These are phyloP conservation scores for Onychostruthus taczanowskii DNA, from an alignment of 2,113 vertebrate species.

Conservation along the genomic window DNA sequence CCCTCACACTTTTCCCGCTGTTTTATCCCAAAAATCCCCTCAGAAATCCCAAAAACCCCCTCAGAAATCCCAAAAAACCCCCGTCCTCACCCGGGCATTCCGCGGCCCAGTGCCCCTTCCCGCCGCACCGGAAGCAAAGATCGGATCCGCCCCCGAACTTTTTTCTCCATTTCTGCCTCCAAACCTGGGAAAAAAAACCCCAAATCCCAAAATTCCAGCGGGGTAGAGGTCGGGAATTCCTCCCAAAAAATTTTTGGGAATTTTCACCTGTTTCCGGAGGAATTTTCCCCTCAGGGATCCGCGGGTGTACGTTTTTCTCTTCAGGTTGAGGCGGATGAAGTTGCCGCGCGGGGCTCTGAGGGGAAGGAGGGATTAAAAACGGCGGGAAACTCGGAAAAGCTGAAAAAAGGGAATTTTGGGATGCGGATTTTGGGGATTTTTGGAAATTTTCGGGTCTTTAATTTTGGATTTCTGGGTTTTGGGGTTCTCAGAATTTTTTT, in stretches of 20 bases:
- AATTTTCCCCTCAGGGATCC: background rate
- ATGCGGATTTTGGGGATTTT: no score
- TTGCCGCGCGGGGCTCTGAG: background rate
- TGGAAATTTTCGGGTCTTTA: no score
- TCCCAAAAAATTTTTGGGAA: no score
- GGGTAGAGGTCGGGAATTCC: background rate
- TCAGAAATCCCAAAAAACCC: no score
- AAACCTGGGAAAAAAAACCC: background rate
- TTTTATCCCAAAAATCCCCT: no score
- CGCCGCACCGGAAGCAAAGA: background rate
- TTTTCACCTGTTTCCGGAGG: background rate
- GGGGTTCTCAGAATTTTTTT: no score
- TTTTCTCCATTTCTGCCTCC: background rate
- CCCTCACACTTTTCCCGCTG: no score
- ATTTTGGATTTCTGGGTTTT: no score
- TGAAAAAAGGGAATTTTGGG: no score
- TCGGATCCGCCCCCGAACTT: background rate
- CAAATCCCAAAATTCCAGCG: background rate
- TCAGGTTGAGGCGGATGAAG: background rate
- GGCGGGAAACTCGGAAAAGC: background rate
- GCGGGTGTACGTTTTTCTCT: background rate
- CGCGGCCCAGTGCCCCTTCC: background rate
- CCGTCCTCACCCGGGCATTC: background rate
- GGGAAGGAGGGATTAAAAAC: background rate
- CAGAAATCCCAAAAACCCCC: no score